Conservation (phyloP, 2,888 invertebrate genomes). For the Willowsia nigromaculata region DNA sequence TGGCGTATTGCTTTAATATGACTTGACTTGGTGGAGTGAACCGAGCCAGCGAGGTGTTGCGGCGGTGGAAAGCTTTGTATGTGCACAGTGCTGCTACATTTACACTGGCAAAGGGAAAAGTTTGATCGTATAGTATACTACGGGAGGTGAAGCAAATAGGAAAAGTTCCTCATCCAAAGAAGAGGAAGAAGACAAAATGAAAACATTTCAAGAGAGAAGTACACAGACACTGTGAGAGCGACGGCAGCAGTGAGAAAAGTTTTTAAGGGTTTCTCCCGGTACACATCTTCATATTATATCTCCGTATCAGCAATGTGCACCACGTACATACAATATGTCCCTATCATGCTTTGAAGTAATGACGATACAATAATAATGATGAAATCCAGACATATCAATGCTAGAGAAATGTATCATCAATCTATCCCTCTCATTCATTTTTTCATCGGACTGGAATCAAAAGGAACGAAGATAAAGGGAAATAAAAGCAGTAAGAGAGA, state of each 20-base stretch:
- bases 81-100: not conserved
- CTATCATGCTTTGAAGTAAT: not conserved
- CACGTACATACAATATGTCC: not conserved
- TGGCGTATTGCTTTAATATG: constrained; percentile 31
- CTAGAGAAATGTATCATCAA: not conserved
- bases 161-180: not conserved
- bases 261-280: constrained; percentile 54
- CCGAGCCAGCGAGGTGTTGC: constrained; percentile 33
- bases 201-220: constrained; percentile 33
- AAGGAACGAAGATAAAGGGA: constrained; percentile 9
- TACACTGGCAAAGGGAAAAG: constrained; percentile 9
- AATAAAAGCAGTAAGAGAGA: not conserved
- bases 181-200: constrained; percentile 44
- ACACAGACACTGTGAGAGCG: not conserved
- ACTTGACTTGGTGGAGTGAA: constrained; percentile 55
- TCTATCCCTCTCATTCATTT: constrained; percentile 20
- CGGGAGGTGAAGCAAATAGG: not conserved
- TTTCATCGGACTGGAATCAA: not conserved
- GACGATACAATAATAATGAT: constrained; percentile 25
- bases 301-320: not conserved
- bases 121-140: not conserved
- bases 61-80: constrained; percentile 4
- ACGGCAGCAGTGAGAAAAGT: constrained; percentile 19
- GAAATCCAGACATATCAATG: constrained; percentile 29
- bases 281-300: constrained; percentile 7